Evolutionary conservation across 1,140 invertebrate species (phyloP), one percentile per base, ranked within the genome.

Genomic region (Drosophila busckii): DNA sequence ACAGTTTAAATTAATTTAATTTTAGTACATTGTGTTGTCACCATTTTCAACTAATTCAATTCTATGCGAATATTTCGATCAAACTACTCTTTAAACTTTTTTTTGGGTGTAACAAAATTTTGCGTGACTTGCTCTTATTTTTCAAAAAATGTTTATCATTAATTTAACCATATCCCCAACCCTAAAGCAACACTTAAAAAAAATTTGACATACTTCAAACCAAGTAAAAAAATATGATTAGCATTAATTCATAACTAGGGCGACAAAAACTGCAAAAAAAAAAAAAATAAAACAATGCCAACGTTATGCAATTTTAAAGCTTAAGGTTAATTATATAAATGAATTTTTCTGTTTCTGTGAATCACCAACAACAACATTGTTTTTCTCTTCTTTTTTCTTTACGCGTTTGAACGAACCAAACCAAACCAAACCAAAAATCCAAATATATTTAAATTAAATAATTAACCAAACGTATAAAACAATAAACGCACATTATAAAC

Each of bases 361-460:
- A 84, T 86, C 70, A 82, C 67, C 84, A 85, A 85, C 83, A 85
- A 85, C 78, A 85, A 83, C 71, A 85, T 83, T 83, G 83, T 85
- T 86, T 85, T 86, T 85, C 70, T 86, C 84, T 86, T 86, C 62
- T 86, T 86, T 82, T 85, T 83, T 84, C 75, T 78, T 82, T 84
- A 71, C 73, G 84, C 80, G 84, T 78, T 75, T 70, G 63, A 70
- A 63, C 63, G 73, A 68, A 66, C 44, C 34, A 69, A 59, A 70
- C 25, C 28, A 53, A 44, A 62, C 15, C 10, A 62, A 38, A 59
- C 22, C 32, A 32, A 49, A 49, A 49, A 32, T 15, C 34, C 20
- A 26, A 22, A 19, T 61, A 55, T 45, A 37, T 12, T 25, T 45
- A 60, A 53, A 34, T 8, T 29, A 66, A 23, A 10, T 15, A 50